Evolutionary conservation across 2,888 invertebrate genomes (phyloP).

Genomic region (Ectemnius continuus): DNA sequence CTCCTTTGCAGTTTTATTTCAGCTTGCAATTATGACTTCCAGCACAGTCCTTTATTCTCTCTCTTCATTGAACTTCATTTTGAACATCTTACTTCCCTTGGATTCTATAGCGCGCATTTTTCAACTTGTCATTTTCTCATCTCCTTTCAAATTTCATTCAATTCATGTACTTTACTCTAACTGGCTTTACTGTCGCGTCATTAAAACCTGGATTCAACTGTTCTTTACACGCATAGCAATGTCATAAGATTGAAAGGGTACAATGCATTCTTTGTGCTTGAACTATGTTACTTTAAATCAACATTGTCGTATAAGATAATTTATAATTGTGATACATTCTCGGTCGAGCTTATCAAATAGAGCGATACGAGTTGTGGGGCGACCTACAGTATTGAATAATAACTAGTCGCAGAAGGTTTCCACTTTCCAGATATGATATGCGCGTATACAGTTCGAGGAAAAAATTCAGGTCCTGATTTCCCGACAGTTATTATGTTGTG

Average conservation of each 20-base stretch:
- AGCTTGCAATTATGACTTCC: conserved; percentile 33
- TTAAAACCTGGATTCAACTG: conserved; percentile 37
- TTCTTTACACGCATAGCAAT: too few species aligned
- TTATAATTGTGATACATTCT: too few species aligned
- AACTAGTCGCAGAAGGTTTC: too few species aligned
- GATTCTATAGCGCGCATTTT: conserved; percentile 17
- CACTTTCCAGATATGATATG: too few species aligned
- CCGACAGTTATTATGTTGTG: conserved; percentile 17
- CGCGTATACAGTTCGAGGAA: conserved; percentile 3
- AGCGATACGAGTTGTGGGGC: too few species aligned
- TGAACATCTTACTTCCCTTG: conserved; percentile 14
- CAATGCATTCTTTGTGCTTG: too few species aligned
- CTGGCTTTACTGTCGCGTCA: conserved; percentile 5
- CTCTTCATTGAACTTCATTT: conserved; percentile 30
- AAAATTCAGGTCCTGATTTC: conserved; percentile 44
- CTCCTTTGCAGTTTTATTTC: conserved; percentile 23
- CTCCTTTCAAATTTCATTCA: conserved; percentile 15
- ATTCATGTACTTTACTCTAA: conserved; percentile 5
- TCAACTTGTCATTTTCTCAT: conserved; percentile 22
- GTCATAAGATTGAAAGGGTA: too few species aligned
- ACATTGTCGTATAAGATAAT: too few species aligned
- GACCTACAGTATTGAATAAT: background rate
- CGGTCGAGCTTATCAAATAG: too few species aligned
- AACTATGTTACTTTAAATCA: too few species aligned
- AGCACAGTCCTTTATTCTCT: conserved; percentile 26